phyloP scores from a whole-genome alignment of 1,140 invertebrate species.

The Drosophila elegans region DNA sequence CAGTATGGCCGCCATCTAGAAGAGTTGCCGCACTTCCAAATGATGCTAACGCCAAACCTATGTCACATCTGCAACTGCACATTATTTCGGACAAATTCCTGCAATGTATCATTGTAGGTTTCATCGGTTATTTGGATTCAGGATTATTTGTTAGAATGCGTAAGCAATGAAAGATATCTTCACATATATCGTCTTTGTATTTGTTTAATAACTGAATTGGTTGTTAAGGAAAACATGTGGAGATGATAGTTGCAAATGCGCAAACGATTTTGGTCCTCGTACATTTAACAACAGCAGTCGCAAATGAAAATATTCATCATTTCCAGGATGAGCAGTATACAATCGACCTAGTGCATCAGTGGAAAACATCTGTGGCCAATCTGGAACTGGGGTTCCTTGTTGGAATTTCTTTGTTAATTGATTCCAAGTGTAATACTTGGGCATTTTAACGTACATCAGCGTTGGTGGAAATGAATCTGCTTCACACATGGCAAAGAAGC shows the following conservation, averaged over 20 bases:
- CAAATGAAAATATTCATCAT: too few species aligned
- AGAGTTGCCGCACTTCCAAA: neutral
- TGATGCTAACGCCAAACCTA: too few species aligned
- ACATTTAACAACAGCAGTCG: too few species aligned
- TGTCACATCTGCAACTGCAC: neutral
- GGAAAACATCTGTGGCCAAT: too few species aligned
- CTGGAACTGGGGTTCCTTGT: too few species aligned
- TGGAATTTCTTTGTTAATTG: too few species aligned
- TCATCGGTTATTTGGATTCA: neutral
- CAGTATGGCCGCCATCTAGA: neutral
- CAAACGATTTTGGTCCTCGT: too few species aligned
- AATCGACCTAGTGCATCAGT: too few species aligned
- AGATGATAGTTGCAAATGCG: neutral
- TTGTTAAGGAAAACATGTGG: constrained; percentile 21
- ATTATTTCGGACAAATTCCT: constrained; percentile 1
- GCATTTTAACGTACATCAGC: too few species aligned
- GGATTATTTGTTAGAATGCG: neutral
- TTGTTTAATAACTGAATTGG: constrained; percentile 36
- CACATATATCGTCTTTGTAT: constrained; percentile 55
- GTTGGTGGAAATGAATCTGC: constrained; percentile 2
- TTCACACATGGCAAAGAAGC: constrained; percentile 57
- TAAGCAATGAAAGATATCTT: constrained; percentile 75
- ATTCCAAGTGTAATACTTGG: too few species aligned
- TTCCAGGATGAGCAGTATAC: too few species aligned
- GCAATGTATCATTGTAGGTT: neutral